phyloP scores from a whole-genome alignment of 2,888 invertebrate species.

The Mechanitis messenoides region DNA sequence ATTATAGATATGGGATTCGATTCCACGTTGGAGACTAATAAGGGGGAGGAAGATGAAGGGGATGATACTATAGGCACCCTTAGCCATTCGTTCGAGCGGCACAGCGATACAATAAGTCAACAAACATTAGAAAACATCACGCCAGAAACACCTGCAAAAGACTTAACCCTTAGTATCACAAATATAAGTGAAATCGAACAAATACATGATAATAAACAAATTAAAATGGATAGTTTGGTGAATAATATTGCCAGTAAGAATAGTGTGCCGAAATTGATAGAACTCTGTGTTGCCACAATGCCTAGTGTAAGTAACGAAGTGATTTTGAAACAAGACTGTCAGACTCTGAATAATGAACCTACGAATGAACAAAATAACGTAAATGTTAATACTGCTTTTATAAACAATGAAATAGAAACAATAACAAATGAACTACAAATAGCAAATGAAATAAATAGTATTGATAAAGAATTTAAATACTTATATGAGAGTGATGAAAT shows the following conservation, averaged over 20 bases:
- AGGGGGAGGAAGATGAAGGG: slow-evolving; percentile 53
- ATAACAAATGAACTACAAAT: slow-evolving; percentile 25
- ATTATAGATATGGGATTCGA: slow-evolving; percentile 55
- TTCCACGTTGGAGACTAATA: slow-evolving; percentile 39
- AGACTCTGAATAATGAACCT: slow-evolving; percentile 61
- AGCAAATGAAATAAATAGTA: slow-evolving; percentile 6
- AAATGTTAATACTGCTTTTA: slow-evolving; percentile 42
- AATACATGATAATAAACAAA: slow-evolving; percentile 35
- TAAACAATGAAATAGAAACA: slow-evolving; percentile 37
- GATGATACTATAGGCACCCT: slow-evolving; percentile 66
- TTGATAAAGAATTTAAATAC: neutral
- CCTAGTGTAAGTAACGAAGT: slow-evolving; percentile 66
- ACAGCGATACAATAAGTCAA: slow-evolving; percentile 63
- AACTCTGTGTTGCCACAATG: slow-evolving; percentile 62
- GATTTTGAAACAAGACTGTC: slow-evolving; percentile 65
- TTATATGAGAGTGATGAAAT: neutral
- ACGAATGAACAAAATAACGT: slow-evolving; percentile 61
- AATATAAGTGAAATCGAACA: slow-evolving; percentile 27
- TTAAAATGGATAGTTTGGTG: slow-evolving; percentile 45
- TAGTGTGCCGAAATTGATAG: slow-evolving; percentile 61
- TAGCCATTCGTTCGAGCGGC: slow-evolving; percentile 68
- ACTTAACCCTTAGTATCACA: slow-evolving; percentile 33
- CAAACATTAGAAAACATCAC: slow-evolving; percentile 66
- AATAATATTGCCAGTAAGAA: slow-evolving; percentile 41
- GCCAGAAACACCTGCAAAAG: slow-evolving; percentile 64